Base-by-base conservation (phyloP, 1,140 invertebrate genomes). In the Trichonephila clavipes region DNA sequence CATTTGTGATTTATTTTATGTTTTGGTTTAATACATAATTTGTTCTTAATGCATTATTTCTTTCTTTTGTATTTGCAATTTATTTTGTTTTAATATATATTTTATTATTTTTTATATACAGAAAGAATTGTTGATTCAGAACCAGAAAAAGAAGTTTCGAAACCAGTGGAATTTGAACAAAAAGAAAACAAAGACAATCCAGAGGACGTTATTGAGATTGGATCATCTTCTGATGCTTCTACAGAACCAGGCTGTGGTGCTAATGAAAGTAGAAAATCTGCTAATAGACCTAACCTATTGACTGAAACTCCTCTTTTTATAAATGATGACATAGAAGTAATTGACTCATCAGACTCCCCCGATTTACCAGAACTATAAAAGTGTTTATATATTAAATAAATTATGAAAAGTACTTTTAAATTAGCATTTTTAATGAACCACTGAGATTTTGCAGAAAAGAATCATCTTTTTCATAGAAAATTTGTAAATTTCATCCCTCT, bases 221-320 rank as follows among this genome's bases (percentile, higher is more conserved):
- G 24, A n/a, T 85, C 83, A 24, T 85, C 83, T n/a, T 85, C 83
- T 34, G 58, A 61, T 59, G 83, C 51, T 59, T 85, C 83, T 16
- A 85, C 83, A 16, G 83, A 85, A 59, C 83, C 83, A 18, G 83
- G 83, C 21, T 12, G 21, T 28, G 28, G 12, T n/a, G 44, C 21
- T 12, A 24, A 19, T 16, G 83, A 85, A 58, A 85, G 51, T n/a
- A 58, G 21, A 18, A 77, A 77, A 6, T 34, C 14, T 34, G 4
- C 10, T 34, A 28, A 40, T 14, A 77, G 28, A 40, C 14, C 28
- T 6, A 40, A 18, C 34, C 34, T 77, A 28, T 77, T 77, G 6
- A 77, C 10, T 24, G 72, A 40, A 77, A 14, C 24, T 18, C 72
- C 72, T 40, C 28, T 34, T 18, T 77, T 19, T 77, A 77, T 77